Conservation (phyloP, 1,140 invertebrate genomes). For the Drosophila pseudoananassae region DNA sequence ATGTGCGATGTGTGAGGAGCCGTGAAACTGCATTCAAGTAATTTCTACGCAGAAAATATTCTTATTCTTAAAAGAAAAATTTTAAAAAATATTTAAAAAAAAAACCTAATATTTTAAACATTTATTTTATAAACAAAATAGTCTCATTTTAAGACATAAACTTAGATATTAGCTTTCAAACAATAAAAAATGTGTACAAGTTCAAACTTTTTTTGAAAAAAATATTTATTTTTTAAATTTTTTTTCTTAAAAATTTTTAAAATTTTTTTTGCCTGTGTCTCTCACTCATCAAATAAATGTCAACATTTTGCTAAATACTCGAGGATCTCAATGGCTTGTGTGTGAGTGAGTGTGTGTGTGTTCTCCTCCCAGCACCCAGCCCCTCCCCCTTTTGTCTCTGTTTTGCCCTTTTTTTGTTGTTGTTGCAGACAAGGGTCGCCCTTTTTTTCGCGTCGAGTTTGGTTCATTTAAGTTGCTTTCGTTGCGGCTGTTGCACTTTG, state of each 20-base stretch:
- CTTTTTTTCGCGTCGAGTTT: slow-evolving; percentile 15
- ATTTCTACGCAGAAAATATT: background rate
- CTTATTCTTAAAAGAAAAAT: background rate
- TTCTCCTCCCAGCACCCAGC: background rate
- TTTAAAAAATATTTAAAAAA: background rate
- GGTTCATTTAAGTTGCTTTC: slow-evolving; percentile 49
- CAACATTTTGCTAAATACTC: slow-evolving; percentile 73
- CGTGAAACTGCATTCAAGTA: slow-evolving; percentile 7
- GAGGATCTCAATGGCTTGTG: slow-evolving; percentile 53
- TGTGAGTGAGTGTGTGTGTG: background rate
- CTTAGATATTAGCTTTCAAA: too few relatives aligned
- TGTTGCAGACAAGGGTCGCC: slow-evolving; percentile 54
- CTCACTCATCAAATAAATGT: slow-evolving; percentile 59
- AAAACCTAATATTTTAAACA: too few relatives aligned
- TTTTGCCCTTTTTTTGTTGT: slow-evolving; percentile 16
- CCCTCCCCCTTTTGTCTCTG: background rate
- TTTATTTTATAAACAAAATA: too few relatives aligned
- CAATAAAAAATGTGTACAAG: too few relatives aligned
- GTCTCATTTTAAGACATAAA: too few relatives aligned
- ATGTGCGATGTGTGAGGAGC: slow-evolving; percentile 29
- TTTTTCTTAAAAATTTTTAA: background rate
- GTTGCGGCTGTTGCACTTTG: slow-evolving; percentile 72
- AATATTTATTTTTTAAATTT: background rate
- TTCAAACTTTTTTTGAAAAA: background rate
- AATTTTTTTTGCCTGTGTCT: slow-evolving; percentile 14